A percentile compares a stretch with the other conserved stretches of the same genome.
These are phyloP conservation scores for Venustaconcha ellipsiformis DNA, from an alignment of 1,140 invertebrate species.

Conservation along the genomic window DNA sequence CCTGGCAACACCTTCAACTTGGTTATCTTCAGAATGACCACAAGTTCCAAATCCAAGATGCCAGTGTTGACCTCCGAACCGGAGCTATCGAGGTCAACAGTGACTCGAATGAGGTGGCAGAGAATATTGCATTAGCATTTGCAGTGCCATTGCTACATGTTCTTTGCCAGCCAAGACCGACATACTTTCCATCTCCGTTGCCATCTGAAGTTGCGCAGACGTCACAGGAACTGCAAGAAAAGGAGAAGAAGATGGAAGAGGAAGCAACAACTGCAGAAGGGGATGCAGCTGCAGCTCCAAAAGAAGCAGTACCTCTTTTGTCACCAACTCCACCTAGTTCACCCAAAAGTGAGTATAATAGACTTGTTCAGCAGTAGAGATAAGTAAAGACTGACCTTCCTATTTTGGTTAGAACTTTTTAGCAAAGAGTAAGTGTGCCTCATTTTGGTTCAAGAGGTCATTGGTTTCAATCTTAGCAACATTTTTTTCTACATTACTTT, in stretches of 20 bases:
- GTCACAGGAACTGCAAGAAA: neutral
- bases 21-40: conserved; percentile 28
- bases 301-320: neutral
- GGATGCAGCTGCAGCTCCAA: neutral
- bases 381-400: neutral
- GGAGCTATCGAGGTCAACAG: conserved; percentile 25
- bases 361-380: neutral
- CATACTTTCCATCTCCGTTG: conserved; percentile 15
- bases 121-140: conserved; percentile 46
- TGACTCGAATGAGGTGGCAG: conserved; percentile 39
- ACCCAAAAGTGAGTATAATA: neutral
- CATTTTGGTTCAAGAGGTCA: neutral
- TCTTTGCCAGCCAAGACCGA: conserved; percentile 39
- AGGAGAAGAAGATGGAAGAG: conserved; percentile 3
- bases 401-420: neutral
- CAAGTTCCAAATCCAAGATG: conserved; percentile 26
- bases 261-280: conserved; percentile 4
- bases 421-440: neutral
- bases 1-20: conserved; percentile 41
- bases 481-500: too few relatives aligned
- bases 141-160: conserved; percentile 46
- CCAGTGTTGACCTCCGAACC: conserved; percentile 21
- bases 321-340: neutral
- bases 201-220: neutral
- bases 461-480: neutral